Evolutionary conservation across 1,140 invertebrate species (phyloP), one percentile per base, ranked within the genome.

Genomic region (Drosophila obscura): DNA sequence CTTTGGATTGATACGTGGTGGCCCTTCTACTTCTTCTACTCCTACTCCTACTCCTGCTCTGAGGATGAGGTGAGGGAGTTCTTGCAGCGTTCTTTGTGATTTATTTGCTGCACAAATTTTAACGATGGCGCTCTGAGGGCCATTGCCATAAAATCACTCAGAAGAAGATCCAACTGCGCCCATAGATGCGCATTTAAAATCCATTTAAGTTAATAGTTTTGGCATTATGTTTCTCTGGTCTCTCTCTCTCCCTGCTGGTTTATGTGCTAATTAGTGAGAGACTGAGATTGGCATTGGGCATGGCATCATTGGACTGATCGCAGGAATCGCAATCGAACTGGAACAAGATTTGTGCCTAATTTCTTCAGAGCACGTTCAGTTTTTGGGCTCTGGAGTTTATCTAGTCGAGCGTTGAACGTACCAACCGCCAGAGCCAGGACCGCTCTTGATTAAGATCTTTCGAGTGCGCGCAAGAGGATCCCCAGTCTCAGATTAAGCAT

Each of bases 261-360:
- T 85, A 87, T 82, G 82, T 75, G 74, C 82, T 85, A 85, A 85
- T 85, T 85, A 85, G 82, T 71, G 71, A 22, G 46, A 45, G 63
- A 45, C 39, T 43, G 15, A 52, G 60, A 63, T 73, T 63, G 71
- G 53, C 69, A 67, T 76, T 58, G 19, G 41, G 61, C 8, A 35
- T 11, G 7, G 28, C 7, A 74, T 74, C 72, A 41, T 16, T 28
- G 22, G 49, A 61, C 41, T 57, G 39, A 44, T n/a, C 35, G 11
- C 35, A 5, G 31, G 31, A 8, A 31, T 61, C 22, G 39, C 45
- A 63, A 62, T 56, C 64, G 52, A 5, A 69, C 71, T 55, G 19
- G 55, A 77, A 77, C 76, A 85, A 85, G 81, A 84, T 85, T 77
- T 79, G 73, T 72, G 83, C 84, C 79, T 89, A 88, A 88, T 88